Evolutionary conservation across 2,888 invertebrate genomes (phyloP), one percentile per base, ranked within the genome.

Genomic region (Eilema caniola): DNA sequence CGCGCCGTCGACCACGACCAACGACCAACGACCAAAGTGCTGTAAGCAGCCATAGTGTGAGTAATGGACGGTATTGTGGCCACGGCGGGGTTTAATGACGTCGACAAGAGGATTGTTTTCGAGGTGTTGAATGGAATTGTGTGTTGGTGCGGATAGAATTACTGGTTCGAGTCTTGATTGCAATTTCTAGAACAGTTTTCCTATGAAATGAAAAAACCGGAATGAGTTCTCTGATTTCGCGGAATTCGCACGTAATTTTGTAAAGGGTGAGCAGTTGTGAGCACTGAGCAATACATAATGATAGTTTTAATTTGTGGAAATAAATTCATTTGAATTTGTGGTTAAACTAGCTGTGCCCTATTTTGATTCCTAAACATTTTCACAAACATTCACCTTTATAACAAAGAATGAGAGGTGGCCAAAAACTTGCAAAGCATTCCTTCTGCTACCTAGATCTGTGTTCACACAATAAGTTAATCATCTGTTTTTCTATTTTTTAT

Each of bases 1-100:
- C 81, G 86, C 83, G 79, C 78, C 68, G 79, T 72, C 70, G 76
- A 80, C 76, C 81, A 83, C 76, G 79, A 77, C 83, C 70, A 77
- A 57, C 41, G 72, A n/a, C n/a, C n/a, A n/a, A 83, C 76, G 79
- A 77, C 83, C 70, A 77, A 57, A 33, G 72, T 71, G 77, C 75
- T 83, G 82, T 80, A 8, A 7, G 80, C 81, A 83, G 79, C n/a
- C 56, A 72, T 66, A 74, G 73, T 80, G 77, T 77, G 74, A 77
- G 53, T 53, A 53, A 76, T 77, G 67, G 60, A 66, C 37, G 69
- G 12, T n/a, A 3, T 65, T 53, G 65, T 69, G 65, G 31, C 24
- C 41, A 31, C 31, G 47, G 24, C 31, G 62, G 31, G 62, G 37
- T 47, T 68, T 63, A 68, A 68, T 68, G 37, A 23, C 41, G 37